These are phyloP conservation scores for Macrostomum cliftonense DNA, from an alignment of 2,888 invertebrate species.

Conservation along the genomic window DNA sequence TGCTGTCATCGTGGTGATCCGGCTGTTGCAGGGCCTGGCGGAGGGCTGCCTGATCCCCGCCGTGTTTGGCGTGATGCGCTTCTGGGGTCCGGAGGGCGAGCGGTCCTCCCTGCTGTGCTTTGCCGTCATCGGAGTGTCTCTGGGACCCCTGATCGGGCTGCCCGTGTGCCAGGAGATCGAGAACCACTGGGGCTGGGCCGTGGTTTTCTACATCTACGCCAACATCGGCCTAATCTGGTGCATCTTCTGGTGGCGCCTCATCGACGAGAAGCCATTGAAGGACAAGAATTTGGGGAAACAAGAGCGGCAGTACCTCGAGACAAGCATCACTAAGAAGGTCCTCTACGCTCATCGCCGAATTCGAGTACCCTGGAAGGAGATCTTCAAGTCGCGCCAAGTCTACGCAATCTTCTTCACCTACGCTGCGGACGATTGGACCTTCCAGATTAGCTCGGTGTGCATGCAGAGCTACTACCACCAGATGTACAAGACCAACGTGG, in stretches of 20 bases:
- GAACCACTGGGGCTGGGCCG: constrained; percentile 12
- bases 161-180: constrained; percentile 11
- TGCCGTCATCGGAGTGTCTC: constrained; percentile 11
- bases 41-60: constrained; percentile 12
- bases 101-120: constrained; percentile 10
- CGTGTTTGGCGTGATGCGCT: constrained; percentile 10
- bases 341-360: constrained; percentile 1
- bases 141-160: constrained; percentile 11
- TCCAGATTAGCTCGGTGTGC: constrained; percentile 12
- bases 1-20: constrained; percentile 10
- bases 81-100: constrained; percentile 10
- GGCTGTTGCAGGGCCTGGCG: constrained; percentile 10
- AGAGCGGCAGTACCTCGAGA: constrained; percentile 9
- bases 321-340: constrained; percentile 8
- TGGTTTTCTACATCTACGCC: constrained; percentile 12
- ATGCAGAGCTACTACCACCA: constrained; percentile 11
- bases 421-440: constrained; percentile 12
- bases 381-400: constrained; percentile 10
- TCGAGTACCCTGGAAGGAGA: constrained; percentile 10
- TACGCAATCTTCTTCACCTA: constrained; percentile 11
- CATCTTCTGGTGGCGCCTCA: constrained; percentile 12
- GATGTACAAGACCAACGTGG: constrained; percentile 11
- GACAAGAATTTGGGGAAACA: constrained; percentile 8
- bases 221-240: constrained; percentile 12
- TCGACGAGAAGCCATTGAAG: constrained; percentile 12